Conservation (phyloP, 1,140 invertebrate genomes). For the Drosophila burlai region DNA sequence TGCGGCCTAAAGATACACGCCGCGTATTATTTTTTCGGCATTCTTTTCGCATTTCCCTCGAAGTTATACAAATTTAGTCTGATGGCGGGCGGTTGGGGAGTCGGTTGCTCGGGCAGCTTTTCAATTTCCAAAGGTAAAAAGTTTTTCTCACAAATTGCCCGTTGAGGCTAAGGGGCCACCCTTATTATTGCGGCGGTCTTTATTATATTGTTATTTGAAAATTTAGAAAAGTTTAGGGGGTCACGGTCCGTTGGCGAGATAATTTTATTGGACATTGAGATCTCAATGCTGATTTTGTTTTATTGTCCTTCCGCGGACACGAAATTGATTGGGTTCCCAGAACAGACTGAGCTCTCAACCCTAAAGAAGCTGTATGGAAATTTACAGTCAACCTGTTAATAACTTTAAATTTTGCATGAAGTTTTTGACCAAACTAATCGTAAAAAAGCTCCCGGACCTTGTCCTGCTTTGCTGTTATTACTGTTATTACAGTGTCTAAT, state of each 20-base stretch:
- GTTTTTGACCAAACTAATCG: constrained; percentile 29
- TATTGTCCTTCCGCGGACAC: constrained; percentile 23
- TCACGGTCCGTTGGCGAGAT: constrained; percentile 30
- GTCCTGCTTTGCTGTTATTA: constrained; percentile 45
- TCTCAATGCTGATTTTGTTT: constrained; percentile 29
- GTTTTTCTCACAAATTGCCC: constrained; percentile 70
- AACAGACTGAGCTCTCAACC: not conserved
- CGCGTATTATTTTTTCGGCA: constrained; percentile 42
- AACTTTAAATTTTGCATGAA: constrained; percentile 51
- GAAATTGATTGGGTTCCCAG: constrained; percentile 28
- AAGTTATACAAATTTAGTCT: constrained; percentile 74
- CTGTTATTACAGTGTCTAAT: constrained; percentile 56
- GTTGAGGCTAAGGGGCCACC: constrained; percentile 41
- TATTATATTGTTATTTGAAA: constrained; percentile 68
- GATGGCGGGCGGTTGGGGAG: constrained; percentile 42
- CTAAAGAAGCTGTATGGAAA: not conserved
- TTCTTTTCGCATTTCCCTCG: constrained; percentile 48
- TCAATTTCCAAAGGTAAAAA: constrained; percentile 72
- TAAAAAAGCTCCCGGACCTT: constrained; percentile 21
- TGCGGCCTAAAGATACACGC: constrained; percentile 55
- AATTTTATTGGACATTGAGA: constrained; percentile 49
- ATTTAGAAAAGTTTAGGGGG: constrained; percentile 43
- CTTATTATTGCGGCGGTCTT: constrained; percentile 37
- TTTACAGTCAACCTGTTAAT: constrained; percentile 21
- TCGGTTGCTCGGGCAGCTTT: constrained; percentile 45